Conservation (phyloP, 2,113 vertebrate genomes). For the Phycodurus eques region DNA sequence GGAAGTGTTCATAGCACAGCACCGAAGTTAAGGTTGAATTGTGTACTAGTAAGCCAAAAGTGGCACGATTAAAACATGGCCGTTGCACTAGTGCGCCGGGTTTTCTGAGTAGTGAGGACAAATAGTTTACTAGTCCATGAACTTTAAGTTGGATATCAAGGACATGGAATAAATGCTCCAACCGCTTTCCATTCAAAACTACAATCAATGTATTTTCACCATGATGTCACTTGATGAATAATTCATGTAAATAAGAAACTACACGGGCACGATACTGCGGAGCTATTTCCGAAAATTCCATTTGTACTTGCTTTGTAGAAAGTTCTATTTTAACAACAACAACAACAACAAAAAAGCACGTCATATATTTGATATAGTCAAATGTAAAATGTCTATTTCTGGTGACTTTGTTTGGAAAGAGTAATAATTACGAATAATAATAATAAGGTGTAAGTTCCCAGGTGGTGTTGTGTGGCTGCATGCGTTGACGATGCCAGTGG, state of each 20-base stretch:
- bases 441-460: conserved; percentile 30
- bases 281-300: conserved; percentile 61
- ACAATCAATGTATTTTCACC: conserved; percentile 42
- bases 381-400: conserved; percentile 63
- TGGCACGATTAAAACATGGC: no score
- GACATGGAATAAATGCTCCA: neutral
- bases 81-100: no score
- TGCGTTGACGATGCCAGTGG: conserved; percentile 39
- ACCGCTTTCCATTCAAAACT: neutral
- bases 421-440: conserved; percentile 1
- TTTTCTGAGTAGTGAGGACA: no score
- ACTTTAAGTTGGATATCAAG: neutral
- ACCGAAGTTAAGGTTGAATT: neutral
- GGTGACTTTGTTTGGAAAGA: conserved; percentile 21
- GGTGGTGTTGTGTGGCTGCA: conserved; percentile 38
- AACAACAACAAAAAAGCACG: conserved; percentile 41
- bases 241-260: conserved; percentile 62
- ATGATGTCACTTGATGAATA: conserved; percentile 44
- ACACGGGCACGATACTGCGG: conserved; percentile 45
- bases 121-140: neutral
- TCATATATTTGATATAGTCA: conserved; percentile 70
- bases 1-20: neutral
- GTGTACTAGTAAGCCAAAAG: no score
- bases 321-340: conserved; percentile 64
- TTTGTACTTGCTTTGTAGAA: conserved; percentile 75